Evolutionary conservation across 2,113 vertebrate species (phyloP).

Genomic region (Phyllostomus discolor): DNA sequence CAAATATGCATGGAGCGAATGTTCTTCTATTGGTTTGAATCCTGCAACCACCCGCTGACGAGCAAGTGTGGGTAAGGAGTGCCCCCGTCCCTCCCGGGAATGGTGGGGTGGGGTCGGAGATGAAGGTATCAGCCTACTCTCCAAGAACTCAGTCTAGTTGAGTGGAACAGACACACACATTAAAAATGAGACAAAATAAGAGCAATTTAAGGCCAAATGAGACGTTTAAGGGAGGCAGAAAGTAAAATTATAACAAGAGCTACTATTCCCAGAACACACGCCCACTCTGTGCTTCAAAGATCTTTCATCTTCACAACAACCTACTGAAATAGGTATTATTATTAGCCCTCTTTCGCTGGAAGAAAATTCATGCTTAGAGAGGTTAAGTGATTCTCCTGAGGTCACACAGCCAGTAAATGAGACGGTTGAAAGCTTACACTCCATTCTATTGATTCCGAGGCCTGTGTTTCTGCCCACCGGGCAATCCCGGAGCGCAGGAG

Average conservation of each 20-base stretch:
- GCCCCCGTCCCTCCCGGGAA: not conserved
- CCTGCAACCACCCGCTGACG: not conserved
- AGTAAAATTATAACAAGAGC: conserved; percentile 34
- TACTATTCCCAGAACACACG: conserved; percentile 20
- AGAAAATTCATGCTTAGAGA: conserved; percentile 25
- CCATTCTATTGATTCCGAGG: not conserved
- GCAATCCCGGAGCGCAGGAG: not conserved
- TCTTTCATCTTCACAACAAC: conserved; percentile 43
- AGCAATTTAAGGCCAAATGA: conserved; percentile 52
- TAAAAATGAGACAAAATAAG: conserved; percentile 35
- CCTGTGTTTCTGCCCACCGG: not conserved
- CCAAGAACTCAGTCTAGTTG: not conserved
- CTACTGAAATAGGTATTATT: conserved; percentile 35
- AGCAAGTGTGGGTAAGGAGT: not conserved
- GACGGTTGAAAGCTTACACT: not conserved
- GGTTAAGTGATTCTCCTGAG: conserved; percentile 48
- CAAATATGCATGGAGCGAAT: not conserved
- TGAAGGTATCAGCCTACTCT: not conserved
- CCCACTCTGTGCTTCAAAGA: conserved; percentile 18
- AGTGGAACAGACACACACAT: conserved; percentile 6
- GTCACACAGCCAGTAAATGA: conserved; percentile 51
- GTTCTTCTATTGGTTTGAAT: not conserved
- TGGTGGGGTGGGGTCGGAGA: not conserved
- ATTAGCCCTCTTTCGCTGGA: not conserved
- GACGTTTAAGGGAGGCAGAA: conserved; percentile 42